phyloP scores from a whole-genome alignment of 1,140 invertebrate genomes.

The Dufourea novaeangliae region DNA sequence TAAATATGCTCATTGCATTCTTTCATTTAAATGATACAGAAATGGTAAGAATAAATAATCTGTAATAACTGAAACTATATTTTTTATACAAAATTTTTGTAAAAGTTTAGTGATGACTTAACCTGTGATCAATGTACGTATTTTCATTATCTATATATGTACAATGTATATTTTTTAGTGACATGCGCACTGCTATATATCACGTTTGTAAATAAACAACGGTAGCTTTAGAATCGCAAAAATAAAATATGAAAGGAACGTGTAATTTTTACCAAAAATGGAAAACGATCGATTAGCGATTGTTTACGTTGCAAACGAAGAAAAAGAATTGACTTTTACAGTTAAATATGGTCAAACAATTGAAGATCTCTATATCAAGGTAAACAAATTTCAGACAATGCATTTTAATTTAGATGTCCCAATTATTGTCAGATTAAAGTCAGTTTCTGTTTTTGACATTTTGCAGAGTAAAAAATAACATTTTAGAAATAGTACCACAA shows the following conservation, averaged over 20 bases:
- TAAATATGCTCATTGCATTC: no score
- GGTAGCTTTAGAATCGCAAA: not conserved
- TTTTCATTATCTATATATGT: no score
- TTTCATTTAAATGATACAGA: no score
- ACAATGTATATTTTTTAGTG: not conserved
- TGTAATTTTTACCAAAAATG: conserved; percentile 60
- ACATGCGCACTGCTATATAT: conserved; percentile 6
- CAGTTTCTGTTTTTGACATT: not conserved
- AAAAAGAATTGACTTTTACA: conserved; percentile 75
- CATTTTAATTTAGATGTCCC: conserved; percentile 9
- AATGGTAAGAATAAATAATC: no score
- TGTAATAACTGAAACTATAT: no score
- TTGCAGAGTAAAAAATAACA: not conserved
- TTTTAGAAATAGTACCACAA: not conserved
- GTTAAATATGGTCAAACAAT: conserved; percentile 75
- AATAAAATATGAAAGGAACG: conserved; percentile 29
- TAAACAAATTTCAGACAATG: conserved; percentile 23
- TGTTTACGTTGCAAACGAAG: conserved; percentile 73
- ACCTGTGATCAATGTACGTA: not conserved
- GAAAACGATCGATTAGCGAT: conserved; percentile 70
- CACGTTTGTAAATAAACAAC: conserved; percentile 39
- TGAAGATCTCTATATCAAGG: conserved; percentile 87
- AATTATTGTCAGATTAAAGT: conserved; percentile 9
- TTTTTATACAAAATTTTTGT: no score
- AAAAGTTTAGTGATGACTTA: no score